Conservation (phyloP, 1,140 invertebrate species). For the Temnothorax curvispinosus region DNA sequence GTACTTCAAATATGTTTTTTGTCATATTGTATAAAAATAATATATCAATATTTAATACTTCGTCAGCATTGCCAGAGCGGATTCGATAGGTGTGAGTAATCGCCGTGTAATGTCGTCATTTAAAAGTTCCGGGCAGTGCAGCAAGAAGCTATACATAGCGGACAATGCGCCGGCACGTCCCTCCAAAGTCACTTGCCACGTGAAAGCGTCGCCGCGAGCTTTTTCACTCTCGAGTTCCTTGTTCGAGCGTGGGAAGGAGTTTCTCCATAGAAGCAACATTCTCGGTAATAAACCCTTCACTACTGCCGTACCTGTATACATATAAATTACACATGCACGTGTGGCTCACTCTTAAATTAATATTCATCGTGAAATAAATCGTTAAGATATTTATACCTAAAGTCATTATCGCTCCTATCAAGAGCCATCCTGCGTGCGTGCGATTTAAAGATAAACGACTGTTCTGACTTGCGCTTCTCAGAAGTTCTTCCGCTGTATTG, state of each 20-base stretch:
- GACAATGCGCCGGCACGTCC: slow-evolving; percentile 98
- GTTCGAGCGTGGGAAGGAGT: slow-evolving; percentile 97
- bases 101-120: slow-evolving; percentile 96
- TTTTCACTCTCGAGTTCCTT: slow-evolving; percentile 99
- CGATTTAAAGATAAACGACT: slow-evolving; percentile 97
- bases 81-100: slow-evolving; percentile 96
- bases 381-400: slow-evolving; percentile 88
- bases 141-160: slow-evolving; percentile 96
- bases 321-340: slow-evolving; percentile 33
- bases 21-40: not conserved
- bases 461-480: slow-evolving; percentile 98
- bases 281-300: slow-evolving; percentile 95
- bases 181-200: slow-evolving; percentile 99
- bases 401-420: slow-evolving; percentile 98
- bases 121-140: slow-evolving; percentile 95
- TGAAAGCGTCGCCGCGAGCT: slow-evolving; percentile 98
- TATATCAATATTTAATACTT: slow-evolving; percentile 89
- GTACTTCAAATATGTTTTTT: slow-evolving; percentile 12
- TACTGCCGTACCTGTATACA: slow-evolving; percentile 91
- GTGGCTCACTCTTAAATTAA: not conserved
- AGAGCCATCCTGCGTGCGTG: slow-evolving; percentile 98
- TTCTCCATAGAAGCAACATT: slow-evolving; percentile 98
- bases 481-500: slow-evolving; percentile 97
- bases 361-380: slow-evolving; percentile 25
- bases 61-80: slow-evolving; percentile 96